Evolutionary conservation across 1,140 invertebrate genomes (phyloP).

Genomic region (Cylas formicarius): DNA sequence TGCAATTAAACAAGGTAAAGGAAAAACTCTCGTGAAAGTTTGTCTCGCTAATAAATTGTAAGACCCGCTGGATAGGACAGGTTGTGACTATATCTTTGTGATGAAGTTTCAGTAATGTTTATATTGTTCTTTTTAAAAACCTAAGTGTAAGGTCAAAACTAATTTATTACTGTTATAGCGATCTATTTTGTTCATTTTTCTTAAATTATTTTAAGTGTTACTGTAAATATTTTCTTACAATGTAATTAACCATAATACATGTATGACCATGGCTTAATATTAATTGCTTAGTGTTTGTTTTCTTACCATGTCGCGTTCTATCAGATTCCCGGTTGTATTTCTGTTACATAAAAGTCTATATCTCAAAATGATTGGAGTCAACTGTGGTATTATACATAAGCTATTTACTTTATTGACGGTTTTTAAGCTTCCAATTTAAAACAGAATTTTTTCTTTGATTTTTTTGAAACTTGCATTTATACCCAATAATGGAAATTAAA

Average conservation of each 20-base stretch:
- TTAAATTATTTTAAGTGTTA: slow-evolving; percentile 8
- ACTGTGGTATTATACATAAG: no score
- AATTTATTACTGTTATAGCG: slow-evolving; percentile 17
- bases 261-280: slow-evolving; percentile 5
- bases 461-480: no score
- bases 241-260: slow-evolving; percentile 12
- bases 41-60: slow-evolving; percentile 2
- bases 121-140: slow-evolving; percentile 5
- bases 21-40: slow-evolving; percentile 3
- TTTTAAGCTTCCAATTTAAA: no score
- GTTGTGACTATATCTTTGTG: slow-evolving; percentile 7
- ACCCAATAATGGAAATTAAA: no score
- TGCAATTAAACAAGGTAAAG: background rate
- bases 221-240: slow-evolving; percentile 15
- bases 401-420: no score
- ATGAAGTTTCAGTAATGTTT: slow-evolving; percentile 7
- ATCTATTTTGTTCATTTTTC: slow-evolving; percentile 14
- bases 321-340: no score
- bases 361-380: no score
- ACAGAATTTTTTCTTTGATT: no score
- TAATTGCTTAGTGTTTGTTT: slow-evolving; percentile 5
- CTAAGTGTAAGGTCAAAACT: slow-evolving; percentile 12
- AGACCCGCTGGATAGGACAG: background rate
- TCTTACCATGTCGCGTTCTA: no score
- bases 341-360: no score